A percentile compares a stretch with the other conserved stretches of the same genome.
Conservation (phyloP, 2,113 vertebrate species). For the Carassius gibelio region DNA sequence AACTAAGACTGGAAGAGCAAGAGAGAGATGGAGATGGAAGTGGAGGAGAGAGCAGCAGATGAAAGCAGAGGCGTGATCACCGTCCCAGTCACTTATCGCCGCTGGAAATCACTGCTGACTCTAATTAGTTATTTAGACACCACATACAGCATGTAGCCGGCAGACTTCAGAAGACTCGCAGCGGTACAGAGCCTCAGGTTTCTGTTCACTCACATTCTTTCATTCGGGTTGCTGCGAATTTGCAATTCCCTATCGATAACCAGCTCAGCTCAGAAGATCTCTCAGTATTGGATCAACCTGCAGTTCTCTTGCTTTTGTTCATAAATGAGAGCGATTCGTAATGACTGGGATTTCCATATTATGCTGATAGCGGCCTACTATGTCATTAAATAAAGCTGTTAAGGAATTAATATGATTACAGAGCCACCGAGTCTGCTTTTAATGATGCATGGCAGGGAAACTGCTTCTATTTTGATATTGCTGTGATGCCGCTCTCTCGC, state of each 20-base stretch:
- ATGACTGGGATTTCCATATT: slow-evolving; percentile 80
- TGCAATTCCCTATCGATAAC: slow-evolving; percentile 65
- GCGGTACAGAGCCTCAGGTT: slow-evolving; percentile 46
- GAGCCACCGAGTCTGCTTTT: slow-evolving; percentile 60
- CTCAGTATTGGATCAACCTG: slow-evolving; percentile 64
- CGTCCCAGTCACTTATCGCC: slow-evolving; percentile 67
- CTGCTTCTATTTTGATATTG: slow-evolving; percentile 73
- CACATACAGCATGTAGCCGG: slow-evolving; percentile 57
- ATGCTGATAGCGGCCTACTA: slow-evolving; percentile 77
- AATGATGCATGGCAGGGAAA: slow-evolving; percentile 73
- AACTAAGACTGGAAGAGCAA: slow-evolving; percentile 62
- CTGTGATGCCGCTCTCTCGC: slow-evolving; percentile 27
- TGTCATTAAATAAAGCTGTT: slow-evolving; percentile 84
- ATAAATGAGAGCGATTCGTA: slow-evolving; percentile 68
- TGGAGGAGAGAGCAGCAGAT: slow-evolving; percentile 47
- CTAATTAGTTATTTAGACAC: slow-evolving; percentile 77
- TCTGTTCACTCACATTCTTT: slow-evolving; percentile 22
- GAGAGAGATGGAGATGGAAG: slow-evolving; percentile 34
- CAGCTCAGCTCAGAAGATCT: slow-evolving; percentile 53
- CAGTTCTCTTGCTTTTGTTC: slow-evolving; percentile 64
- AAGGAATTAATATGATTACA: slow-evolving; percentile 75
- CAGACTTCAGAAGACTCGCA: slow-evolving; percentile 53
- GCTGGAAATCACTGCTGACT: slow-evolving; percentile 52
- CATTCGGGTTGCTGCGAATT: slow-evolving; percentile 3
- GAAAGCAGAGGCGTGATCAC: slow-evolving; percentile 42